Evolutionary conservation across 2,113 vertebrate genomes (phyloP).

Genomic region (Paramisgurnus dabryanus): DNA sequence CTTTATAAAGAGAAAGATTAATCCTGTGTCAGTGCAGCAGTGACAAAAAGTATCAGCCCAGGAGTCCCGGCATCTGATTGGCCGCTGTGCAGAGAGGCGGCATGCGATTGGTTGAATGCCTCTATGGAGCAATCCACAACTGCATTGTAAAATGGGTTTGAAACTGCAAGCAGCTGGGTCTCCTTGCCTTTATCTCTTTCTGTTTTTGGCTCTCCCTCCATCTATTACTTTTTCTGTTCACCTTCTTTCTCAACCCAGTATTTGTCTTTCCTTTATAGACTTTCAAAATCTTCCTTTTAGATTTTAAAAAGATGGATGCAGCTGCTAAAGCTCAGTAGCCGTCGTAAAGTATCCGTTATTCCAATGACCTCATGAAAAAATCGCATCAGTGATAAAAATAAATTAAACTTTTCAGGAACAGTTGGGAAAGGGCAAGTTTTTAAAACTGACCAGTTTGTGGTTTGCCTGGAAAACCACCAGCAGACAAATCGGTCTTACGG

Average conservation of each 20-base stretch:
- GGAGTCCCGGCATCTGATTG: slow-evolving; percentile 30
- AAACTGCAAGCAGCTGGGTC: slow-evolving; percentile 56
- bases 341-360: slow-evolving; percentile 61
- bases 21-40: background rate
- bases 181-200: slow-evolving; percentile 44
- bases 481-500: too few species aligned
- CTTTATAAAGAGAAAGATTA: slow-evolving; percentile 25
- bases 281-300: slow-evolving; percentile 52
- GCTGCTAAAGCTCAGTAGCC: slow-evolving; percentile 70
- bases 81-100: background rate
- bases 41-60: slow-evolving; percentile 27
- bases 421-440: too few species aligned
- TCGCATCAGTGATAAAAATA: slow-evolving; percentile 39
- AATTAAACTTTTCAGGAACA: slow-evolving; percentile 10
- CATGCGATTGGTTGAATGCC: slow-evolving; percentile 25
- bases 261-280: slow-evolving; percentile 49
- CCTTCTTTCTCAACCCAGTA: slow-evolving; percentile 58
- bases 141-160: slow-evolving; percentile 61
- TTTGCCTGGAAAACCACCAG: too few species aligned
- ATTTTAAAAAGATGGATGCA: slow-evolving; percentile 68
- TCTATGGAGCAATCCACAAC: slow-evolving; percentile 49
- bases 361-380: slow-evolving; percentile 60
- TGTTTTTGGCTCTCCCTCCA: slow-evolving; percentile 60
- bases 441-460: too few species aligned
- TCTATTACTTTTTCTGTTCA: slow-evolving; percentile 50